Evolutionary conservation across 2,888 invertebrate genomes (phyloP).

Genomic region (Incurvaria masculella): DNA sequence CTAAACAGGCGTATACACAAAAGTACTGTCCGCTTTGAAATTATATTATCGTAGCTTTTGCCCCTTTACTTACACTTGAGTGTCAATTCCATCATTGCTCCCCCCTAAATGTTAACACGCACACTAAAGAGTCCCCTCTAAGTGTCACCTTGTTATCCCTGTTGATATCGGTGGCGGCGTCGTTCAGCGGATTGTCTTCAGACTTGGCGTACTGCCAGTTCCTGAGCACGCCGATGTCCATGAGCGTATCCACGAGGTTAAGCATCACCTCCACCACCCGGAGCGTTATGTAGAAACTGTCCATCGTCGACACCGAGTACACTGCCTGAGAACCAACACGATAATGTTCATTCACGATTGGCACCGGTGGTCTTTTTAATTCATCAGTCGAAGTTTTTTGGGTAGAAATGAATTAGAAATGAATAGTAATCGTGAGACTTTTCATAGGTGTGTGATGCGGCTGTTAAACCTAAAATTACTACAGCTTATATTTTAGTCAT

Average conservation of each 20-base stretch:
- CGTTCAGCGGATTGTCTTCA: slow-evolving; percentile 32
- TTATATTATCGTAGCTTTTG: no score
- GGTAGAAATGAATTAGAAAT: no score
- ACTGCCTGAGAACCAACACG: slow-evolving; percentile 84
- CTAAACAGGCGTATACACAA: no score
- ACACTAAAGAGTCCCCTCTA: no score
- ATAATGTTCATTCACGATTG: slow-evolving; percentile 10
- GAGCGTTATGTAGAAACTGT: slow-evolving; percentile 77
- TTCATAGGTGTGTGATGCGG: no score
- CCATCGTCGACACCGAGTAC: slow-evolving; percentile 82
- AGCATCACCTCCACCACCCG: slow-evolving; percentile 91
- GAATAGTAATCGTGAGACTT: no score
- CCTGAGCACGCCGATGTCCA: slow-evolving; percentile 85
- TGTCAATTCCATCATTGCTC: no score
- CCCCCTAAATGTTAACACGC: no score
- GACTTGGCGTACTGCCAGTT: slow-evolving; percentile 34
- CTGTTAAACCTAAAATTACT: background rate
- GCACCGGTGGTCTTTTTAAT: no score
- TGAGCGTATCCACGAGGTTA: slow-evolving; percentile 85
- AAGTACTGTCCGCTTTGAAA: no score
- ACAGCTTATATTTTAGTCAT: slow-evolving; percentile 3
- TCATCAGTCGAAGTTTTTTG: no score
- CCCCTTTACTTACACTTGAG: no score
- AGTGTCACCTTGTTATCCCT: slow-evolving; percentile 46
- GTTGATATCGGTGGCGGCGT: slow-evolving; percentile 27